Base-by-base conservation (phyloP, 2,888 invertebrate genomes). In the Eledona agricola region DNA sequence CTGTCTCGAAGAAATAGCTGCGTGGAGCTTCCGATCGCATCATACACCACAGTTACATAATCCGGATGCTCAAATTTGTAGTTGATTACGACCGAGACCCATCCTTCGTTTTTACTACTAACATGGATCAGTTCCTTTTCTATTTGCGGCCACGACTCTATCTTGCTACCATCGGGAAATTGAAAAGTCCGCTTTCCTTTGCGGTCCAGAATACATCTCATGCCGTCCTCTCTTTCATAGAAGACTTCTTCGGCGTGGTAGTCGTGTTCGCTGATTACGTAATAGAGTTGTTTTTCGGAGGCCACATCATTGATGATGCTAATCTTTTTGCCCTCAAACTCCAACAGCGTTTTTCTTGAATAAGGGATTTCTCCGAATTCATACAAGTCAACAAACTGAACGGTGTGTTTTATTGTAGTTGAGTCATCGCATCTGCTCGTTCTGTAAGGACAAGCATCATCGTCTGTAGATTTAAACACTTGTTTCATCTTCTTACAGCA, bases 151-250 rank as follows among this genome's bases (percentile, higher is more conserved):
- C 40, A 51, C 5, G 37, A 26, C n/a, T 37, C 31, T 9, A 69
- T 69, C 34, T 58, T 56, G 1, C 66, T 68, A 6, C 66, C 66
- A 29, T 69, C 67, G 1, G 62, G 43, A 42, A 65, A 69, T 11
- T 54, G 49, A 1, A 63, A 57, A 3, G 32, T 43, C 35, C 58
- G 56, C 3, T 43, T 47, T 1, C 66, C 67, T 12, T 56, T 53
- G 49, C 52, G 55, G 12, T 63, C 51, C 4, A 65, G 51, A n/a
- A 57, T 34, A 31, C 62, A 57, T 12, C 42, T 51, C 43, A 70
- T 62, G 11, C 66, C 65, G 37, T 71, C 71, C 12, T 57, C 64
- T 49, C 71, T 59, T 40, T 67, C 67, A 40, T 51, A 65, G 12
- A 42, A 58, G 1, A 60, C 56, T 35, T 69, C 66, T 22, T 66